Evolutionary conservation across 2,113 vertebrate species (phyloP).

Genomic region (Oryctolagus cuniculus): DNA sequence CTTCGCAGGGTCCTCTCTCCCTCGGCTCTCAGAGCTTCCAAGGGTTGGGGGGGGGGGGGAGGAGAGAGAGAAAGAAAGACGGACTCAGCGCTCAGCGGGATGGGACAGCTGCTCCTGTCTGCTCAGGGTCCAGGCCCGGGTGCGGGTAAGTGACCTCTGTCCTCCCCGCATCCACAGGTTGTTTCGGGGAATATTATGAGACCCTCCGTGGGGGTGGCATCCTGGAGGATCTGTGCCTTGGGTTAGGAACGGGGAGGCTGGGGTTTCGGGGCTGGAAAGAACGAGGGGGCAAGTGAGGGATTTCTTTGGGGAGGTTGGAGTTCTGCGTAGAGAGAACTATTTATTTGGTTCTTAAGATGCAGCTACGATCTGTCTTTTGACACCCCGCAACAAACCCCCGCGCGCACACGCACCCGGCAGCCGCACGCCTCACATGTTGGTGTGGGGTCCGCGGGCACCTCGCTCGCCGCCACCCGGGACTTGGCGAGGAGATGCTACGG

Average conservation of each 20-base stretch:
- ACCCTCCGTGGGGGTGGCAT: background rate
- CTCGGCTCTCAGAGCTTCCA: background rate
- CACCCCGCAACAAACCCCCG: background rate
- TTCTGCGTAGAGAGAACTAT: background rate
- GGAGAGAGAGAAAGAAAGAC: slow-evolving; percentile 44
- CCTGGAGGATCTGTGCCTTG: background rate
- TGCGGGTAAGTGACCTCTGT: too few relatives aligned
- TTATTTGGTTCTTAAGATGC: background rate
- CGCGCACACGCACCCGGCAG: background rate
- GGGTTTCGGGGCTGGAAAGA: background rate
- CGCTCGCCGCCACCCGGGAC: background rate
- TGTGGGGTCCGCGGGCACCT: background rate
- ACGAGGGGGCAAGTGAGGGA: background rate
- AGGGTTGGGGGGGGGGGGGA: background rate
- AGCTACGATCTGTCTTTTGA: background rate
- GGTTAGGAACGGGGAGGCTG: background rate
- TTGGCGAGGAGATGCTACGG: background rate
- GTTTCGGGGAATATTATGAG: background rate
- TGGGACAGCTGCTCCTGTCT: background rate
- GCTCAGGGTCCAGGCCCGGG: background rate
- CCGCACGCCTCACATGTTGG: background rate
- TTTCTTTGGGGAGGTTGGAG: background rate
- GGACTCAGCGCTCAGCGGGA: background rate
- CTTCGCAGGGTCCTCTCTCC: background rate
- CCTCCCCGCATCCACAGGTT: slow-evolving; percentile 31